These are phyloP conservation scores for Nannoperca australis DNA, from an alignment of 2,797 vertebrate species.

Conservation along the genomic window DNA sequence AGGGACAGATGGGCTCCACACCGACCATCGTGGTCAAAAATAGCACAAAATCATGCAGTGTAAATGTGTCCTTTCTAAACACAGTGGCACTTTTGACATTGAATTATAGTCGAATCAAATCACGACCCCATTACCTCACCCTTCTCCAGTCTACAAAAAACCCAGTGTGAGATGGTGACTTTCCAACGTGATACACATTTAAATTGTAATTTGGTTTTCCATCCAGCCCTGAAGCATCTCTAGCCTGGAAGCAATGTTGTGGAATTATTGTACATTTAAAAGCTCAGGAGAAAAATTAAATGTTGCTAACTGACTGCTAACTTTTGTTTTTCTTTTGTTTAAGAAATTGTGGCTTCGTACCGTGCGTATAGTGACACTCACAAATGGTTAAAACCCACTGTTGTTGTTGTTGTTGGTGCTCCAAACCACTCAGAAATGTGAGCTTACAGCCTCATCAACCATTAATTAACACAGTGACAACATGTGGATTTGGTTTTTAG, in stretches of 20 bases:
- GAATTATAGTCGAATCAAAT: constrained; percentile 1
- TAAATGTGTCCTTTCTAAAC: background rate
- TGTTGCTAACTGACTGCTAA: background rate
- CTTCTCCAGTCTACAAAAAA: background rate
- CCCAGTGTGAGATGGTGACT: background rate
- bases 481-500: constrained; percentile 16
- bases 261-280: background rate
- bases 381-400: background rate
- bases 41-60: background rate
- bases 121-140: background rate
- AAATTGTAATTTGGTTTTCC: background rate
- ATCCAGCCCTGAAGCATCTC: no score
- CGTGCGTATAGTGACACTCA: background rate
- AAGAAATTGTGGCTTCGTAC: background rate
- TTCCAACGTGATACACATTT: background rate
- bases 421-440: background rate
- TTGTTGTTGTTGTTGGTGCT: constrained; percentile 1
- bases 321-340: constrained; percentile 4
- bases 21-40: background rate
- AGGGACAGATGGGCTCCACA: constrained; percentile 27
- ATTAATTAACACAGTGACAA: background rate
- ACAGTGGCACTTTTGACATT: background rate
- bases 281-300: background rate
- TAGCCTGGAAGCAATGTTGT: background rate
- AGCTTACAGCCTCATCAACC: background rate